A percentile compares a stretch with the other conserved stretches of the same genome.
Evolutionary conservation across 1,140 invertebrate genomes (phyloP).

Genomic region (Drosophila pachea): DNA sequence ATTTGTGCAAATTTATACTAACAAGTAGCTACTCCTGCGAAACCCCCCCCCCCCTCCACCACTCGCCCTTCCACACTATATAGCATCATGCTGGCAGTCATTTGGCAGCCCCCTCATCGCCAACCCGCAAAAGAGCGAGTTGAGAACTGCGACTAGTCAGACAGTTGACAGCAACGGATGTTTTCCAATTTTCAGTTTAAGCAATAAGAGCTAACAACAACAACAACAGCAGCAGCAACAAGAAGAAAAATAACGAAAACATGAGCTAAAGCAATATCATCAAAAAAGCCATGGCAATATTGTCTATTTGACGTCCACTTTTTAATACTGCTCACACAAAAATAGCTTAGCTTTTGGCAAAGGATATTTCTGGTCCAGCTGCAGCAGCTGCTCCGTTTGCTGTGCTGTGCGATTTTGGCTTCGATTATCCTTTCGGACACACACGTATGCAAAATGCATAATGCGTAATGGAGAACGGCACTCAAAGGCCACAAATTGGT

Average conservation of each 20-base stretch:
- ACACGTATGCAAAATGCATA: conserved; percentile 8
- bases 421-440: background rate
- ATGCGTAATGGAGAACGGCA: background rate
- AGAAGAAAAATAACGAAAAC: conserved; percentile 4
- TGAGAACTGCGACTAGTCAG: conserved; percentile 26
- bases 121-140: conserved; percentile 17
- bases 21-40: conserved; percentile 34
- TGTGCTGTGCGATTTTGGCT: too few species aligned
- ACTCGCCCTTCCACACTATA: background rate
- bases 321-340: conserved; percentile 56
- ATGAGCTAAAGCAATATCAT: background rate
- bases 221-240: conserved; percentile 8
- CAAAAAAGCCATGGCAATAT: conserved; percentile 39
- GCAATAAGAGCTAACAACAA: conserved; percentile 33
- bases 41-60: background rate
- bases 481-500: conserved; percentile 25
- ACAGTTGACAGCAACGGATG: conserved; percentile 31
- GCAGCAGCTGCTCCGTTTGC: background rate
- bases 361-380: background rate
- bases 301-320: conserved; percentile 68
- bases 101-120: conserved; percentile 12
- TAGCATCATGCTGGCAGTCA: background rate
- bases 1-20: conserved; percentile 55
- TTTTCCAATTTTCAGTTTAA: conserved; percentile 61
- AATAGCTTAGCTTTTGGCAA: conserved; percentile 25